Evolutionary conservation across 2,113 vertebrate genomes (phyloP).

Genomic region (Osmerus mordax): DNA sequence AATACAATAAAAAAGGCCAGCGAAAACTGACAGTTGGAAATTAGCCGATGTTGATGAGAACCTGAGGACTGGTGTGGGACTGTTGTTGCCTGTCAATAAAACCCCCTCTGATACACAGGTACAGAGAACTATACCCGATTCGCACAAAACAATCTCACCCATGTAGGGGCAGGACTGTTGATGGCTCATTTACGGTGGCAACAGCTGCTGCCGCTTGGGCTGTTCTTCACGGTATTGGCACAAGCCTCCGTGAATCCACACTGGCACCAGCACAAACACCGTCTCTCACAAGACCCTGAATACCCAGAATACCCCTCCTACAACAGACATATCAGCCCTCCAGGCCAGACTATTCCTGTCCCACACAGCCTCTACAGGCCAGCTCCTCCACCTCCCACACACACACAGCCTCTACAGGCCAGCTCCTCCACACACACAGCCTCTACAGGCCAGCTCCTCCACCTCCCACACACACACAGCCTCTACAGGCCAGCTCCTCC

Average conservation of each 20-base stretch:
- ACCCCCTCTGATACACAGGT: slow-evolving; percentile 27
- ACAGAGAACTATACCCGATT: neutral
- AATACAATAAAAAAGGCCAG: neutral
- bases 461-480: slow-evolving; percentile 20
- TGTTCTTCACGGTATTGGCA: slow-evolving; percentile 52
- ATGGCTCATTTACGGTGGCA: slow-evolving; percentile 70
- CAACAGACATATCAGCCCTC: slow-evolving; percentile 36
- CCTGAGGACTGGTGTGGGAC: slow-evolving; percentile 27
- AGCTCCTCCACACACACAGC: slow-evolving; percentile 25
- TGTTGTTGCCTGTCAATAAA: slow-evolving; percentile 45
- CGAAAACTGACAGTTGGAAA: slow-evolving; percentile 46
- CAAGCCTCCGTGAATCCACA: slow-evolving; percentile 62
- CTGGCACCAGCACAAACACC: slow-evolving; percentile 62
- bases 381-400: slow-evolving; percentile 30
- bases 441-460: slow-evolving; percentile 21
- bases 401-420: slow-evolving; percentile 5
- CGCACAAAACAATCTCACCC: slow-evolving; percentile 5
- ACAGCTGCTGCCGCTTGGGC: slow-evolving; percentile 62
- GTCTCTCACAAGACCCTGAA: slow-evolving; percentile 36
- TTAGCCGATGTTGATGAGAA: slow-evolving; percentile 53
- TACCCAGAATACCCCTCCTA: slow-evolving; percentile 28
- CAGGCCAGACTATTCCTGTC: slow-evolving; percentile 52
- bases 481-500: slow-evolving; percentile 21
- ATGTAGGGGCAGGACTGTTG: slow-evolving; percentile 53
- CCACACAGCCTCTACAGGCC: slow-evolving; percentile 25